A percentile compares a stretch with the other conserved stretches of the same genome.
phyloP scores from a whole-genome alignment of 2,797 vertebrate species.

The Propithecus deckenii region DNA sequence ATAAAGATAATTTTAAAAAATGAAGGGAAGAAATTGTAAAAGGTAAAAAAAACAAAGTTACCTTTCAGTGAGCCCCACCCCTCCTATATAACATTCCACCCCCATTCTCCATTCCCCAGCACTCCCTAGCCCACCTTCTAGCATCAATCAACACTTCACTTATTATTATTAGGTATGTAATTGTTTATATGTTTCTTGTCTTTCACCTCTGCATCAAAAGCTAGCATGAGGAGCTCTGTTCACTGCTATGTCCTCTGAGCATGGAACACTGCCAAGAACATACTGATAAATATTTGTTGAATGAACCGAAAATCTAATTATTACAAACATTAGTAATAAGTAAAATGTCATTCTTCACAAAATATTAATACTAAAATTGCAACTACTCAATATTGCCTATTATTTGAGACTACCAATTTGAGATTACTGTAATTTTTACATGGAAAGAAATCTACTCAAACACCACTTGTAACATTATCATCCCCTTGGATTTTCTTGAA shows the following conservation, averaged over 20 bases:
- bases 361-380: slow-evolving; percentile 43
- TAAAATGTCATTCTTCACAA: slow-evolving; percentile 37
- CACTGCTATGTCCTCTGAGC: background rate
- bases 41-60: background rate
- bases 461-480: background rate
- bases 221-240: background rate
- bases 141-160: background rate
- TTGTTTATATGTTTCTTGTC: background rate
- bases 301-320: slow-evolving; percentile 23
- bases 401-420: background rate
- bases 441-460: background rate
- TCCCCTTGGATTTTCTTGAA: background rate
- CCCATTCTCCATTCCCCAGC: background rate
- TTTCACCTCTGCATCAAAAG: background rate
- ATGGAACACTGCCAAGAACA: background rate
- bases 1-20: slow-evolving; percentile 2
- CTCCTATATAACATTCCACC: background rate
- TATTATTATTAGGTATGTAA: background rate
- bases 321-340: background rate
- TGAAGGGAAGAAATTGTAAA: background rate
- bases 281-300: slow-evolving; percentile 33
- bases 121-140: background rate
- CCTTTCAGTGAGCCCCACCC: background rate
- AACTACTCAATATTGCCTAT: background rate
- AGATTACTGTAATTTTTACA: background rate